phyloP scores from a whole-genome alignment of 2,113 vertebrate species.

The Podilymbus podiceps region DNA sequence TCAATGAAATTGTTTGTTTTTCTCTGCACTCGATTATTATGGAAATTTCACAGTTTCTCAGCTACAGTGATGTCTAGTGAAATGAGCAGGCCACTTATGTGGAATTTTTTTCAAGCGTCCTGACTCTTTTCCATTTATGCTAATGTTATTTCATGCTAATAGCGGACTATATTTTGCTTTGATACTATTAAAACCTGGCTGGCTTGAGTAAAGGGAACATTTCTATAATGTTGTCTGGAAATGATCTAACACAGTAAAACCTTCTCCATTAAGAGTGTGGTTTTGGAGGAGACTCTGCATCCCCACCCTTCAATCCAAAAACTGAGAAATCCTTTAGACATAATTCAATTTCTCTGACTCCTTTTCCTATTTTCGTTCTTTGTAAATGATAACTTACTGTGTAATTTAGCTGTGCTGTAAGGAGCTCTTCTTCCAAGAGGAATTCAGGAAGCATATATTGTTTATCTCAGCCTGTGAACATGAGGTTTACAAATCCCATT shows the following conservation, averaged over 20 bases:
- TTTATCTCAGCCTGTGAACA: conserved; percentile 53
- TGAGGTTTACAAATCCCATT: conserved; percentile 65
- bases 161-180: conserved; percentile 50
- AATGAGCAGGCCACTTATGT: conserved; percentile 57
- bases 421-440: conserved; percentile 43
- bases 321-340: conserved; percentile 49
- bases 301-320: conserved; percentile 6
- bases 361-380: conserved; percentile 28
- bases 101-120: conserved; percentile 45
- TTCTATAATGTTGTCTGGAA: conserved; percentile 42
- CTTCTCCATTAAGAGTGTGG: neutral
- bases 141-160: conserved; percentile 64
- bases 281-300: conserved; percentile 9
- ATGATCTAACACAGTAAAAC: neutral
- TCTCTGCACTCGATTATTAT: conserved; percentile 64
- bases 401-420: conserved; percentile 47
- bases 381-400: conserved; percentile 50
- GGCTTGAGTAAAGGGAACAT: conserved; percentile 16
- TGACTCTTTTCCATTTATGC: conserved; percentile 51
- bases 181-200: conserved; percentile 27
- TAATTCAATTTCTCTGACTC: conserved; percentile 45
- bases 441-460: conserved; percentile 42
- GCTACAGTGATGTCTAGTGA: conserved; percentile 42
- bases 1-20: conserved; percentile 74
- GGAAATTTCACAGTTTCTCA: conserved; percentile 74